Percentiles rank a stretch among this genome's conserved stretches.
Evolutionary conservation across 2,888 invertebrate genomes (phyloP).

Genomic region (Pachydiplax longipennis): DNA sequence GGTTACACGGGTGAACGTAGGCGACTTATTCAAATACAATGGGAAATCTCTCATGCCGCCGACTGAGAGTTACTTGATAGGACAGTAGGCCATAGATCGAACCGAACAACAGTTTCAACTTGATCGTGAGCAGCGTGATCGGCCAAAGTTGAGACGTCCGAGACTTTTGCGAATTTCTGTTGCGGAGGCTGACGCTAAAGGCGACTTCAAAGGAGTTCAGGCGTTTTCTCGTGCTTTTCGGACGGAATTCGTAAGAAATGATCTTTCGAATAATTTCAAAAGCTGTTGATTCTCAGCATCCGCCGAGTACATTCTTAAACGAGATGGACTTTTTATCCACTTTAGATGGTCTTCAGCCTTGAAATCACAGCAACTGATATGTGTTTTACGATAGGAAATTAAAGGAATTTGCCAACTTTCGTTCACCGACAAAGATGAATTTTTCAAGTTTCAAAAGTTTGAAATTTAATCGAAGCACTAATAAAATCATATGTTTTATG

Average conservation of each 20-base stretch:
- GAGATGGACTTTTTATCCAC: no score
- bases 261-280: not conserved
- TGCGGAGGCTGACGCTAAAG: not conserved
- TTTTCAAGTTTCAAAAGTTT: no score
- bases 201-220: not conserved
- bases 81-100: not conserved
- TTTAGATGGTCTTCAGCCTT: no score
- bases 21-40: not conserved
- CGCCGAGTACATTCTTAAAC: no score
- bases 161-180: not conserved
- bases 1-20: not conserved
- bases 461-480: no score
- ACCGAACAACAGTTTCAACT: not conserved
- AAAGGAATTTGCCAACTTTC: no score
- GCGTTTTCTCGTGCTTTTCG: not conserved
- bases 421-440: no score
- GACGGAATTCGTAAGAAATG: not conserved
- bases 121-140: conserved; percentile 20
- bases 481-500: no score
- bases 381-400: no score
- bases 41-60: not conserved
- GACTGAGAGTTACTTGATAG: not conserved
- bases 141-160: conserved; percentile 30
- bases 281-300: not conserved
- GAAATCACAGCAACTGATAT: no score